Percentiles rank a stretch among this genome's conserved stretches.
phyloP scores from a whole-genome alignment of 2,113 vertebrate species.

The Siniperca chuatsi region DNA sequence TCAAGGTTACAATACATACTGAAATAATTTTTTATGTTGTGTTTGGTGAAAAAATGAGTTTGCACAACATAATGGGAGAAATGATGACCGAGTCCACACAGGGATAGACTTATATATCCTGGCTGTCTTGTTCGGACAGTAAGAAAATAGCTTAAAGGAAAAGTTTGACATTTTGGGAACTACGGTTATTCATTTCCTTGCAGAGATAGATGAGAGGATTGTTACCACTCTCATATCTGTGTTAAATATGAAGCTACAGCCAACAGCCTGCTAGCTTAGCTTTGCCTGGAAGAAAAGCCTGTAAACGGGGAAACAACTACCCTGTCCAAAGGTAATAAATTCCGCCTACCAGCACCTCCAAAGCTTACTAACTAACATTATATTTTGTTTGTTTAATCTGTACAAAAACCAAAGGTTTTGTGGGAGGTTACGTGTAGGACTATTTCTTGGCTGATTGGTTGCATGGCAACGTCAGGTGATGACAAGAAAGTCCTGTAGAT shows the following conservation, averaged over 20 bases:
- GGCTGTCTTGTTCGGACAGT: slow-evolving; percentile 49
- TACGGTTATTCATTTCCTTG: not conserved
- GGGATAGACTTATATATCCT: slow-evolving; percentile 26
- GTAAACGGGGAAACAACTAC: not conserved
- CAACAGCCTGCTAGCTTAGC: not conserved
- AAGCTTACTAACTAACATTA: not conserved
- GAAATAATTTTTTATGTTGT: slow-evolving; percentile 12
- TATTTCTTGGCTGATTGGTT: not conserved
- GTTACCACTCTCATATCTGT: not conserved
- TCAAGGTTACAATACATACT: slow-evolving; percentile 6
- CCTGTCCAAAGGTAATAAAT: not conserved
- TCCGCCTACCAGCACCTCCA: not conserved
- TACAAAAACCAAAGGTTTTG: not conserved
- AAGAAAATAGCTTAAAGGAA: slow-evolving; percentile 15
- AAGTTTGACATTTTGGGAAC: not conserved
- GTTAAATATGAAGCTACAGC: not conserved
- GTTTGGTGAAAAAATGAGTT: slow-evolving; percentile 4
- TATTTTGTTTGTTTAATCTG: not conserved
- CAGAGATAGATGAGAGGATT: not conserved
- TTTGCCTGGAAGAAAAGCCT: slow-evolving; percentile 5
- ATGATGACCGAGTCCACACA: not conserved
- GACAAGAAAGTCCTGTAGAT: not conserved
- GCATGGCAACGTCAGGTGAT: not conserved
- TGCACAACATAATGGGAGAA: slow-evolving; percentile 1
- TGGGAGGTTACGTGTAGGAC: not conserved